Evolutionary conservation across 1,140 invertebrate species (phyloP).

Genomic region (Eupeodes corollae): DNA sequence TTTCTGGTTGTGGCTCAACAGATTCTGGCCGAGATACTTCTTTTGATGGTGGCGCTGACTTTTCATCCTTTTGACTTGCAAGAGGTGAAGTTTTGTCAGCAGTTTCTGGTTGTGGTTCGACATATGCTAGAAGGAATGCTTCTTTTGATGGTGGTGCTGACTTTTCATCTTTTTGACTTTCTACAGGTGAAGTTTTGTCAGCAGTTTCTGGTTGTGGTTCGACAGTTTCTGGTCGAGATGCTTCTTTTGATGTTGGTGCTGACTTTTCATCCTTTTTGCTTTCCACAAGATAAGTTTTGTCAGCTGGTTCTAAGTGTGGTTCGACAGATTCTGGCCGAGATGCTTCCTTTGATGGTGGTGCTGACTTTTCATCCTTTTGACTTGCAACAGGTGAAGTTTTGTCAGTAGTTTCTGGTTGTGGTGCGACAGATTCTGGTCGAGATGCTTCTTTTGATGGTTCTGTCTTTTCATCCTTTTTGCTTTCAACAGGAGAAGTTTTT

Average conservation of each 20-base stretch:
- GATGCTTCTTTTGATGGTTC: constrained; percentile 10
- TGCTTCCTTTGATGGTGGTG: constrained; percentile 1
- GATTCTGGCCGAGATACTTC: constrained; percentile 1
- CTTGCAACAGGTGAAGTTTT: neutral
- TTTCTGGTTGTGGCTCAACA: neutral
- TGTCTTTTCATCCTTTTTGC: constrained; percentile 6
- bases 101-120: neutral
- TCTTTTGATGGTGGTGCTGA: neutral
- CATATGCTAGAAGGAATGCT: neutral
- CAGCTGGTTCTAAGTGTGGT: too few relatives aligned
- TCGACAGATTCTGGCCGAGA: too few relatives aligned
- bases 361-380: neutral
- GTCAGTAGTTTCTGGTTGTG: neutral
- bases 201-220: neutral
- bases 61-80: neutral
- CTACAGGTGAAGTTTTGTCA: neutral
- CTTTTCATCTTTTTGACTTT: neutral
- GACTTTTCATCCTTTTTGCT: neutral
- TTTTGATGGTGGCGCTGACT: neutral
- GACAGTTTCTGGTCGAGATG: constrained; percentile 2
- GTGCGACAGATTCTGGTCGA: constrained; percentile 1
- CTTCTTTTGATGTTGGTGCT: neutral
- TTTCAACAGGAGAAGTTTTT: neutral
- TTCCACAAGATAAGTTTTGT: too few relatives aligned
- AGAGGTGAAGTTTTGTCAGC: neutral